These are phyloP conservation scores for Phytoseiulus persimilis DNA, from an alignment of 2,888 invertebrate genomes.

Conservation along the genomic window DNA sequence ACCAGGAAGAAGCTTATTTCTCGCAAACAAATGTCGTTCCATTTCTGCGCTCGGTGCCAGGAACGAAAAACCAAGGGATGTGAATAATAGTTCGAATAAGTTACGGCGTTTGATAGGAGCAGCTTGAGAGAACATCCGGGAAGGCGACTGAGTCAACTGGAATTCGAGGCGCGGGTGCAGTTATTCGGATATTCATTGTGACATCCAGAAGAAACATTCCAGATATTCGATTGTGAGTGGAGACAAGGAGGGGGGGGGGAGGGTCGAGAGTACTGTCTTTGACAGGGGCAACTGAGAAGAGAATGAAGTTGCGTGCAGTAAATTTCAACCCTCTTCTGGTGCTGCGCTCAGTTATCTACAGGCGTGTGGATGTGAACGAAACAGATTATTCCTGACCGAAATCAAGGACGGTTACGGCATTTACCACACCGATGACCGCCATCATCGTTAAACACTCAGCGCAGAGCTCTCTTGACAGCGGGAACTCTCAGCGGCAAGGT, in stretches of 20 bases:
- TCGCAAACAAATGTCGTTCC: neutral
- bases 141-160: neutral
- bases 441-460: neutral
- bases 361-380: neutral
- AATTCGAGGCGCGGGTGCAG: neutral
- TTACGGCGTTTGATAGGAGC: neutral
- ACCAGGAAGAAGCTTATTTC: neutral
- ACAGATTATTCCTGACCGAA: neutral
- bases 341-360: neutral
- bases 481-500: neutral
- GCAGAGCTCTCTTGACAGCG: neutral
- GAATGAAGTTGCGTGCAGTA: too few species aligned
- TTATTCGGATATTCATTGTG: too few species aligned
- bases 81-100: neutral
- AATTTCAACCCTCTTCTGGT: too few species aligned
- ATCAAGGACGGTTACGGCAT: neutral
- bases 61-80: neutral
- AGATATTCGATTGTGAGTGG: too few species aligned
- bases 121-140: neutral
- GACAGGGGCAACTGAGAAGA: too few species aligned
- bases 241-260: too few species aligned
- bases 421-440: neutral
- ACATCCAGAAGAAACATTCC: too few species aligned
- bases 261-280: too few species aligned
- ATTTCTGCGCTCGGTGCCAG: neutral